phyloP scores from a whole-genome alignment of 2,888 invertebrate species.

The Podabrus alpinus region DNA sequence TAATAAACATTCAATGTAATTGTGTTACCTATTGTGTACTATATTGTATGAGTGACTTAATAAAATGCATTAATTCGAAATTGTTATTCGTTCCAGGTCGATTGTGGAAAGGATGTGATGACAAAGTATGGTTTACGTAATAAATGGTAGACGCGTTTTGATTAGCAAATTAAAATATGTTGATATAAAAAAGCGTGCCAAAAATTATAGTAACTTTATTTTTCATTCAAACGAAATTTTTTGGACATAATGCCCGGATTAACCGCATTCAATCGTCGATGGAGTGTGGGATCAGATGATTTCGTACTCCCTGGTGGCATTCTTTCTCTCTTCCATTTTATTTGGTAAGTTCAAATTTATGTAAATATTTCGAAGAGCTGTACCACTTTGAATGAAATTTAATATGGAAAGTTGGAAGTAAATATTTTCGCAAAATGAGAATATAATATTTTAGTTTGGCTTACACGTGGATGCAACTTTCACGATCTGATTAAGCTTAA shows the following conservation, averaged over 20 bases:
- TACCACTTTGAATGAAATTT: neutral
- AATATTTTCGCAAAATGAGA: neutral
- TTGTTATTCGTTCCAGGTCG: neutral
- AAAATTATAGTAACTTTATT: neutral
- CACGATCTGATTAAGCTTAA: neutral
- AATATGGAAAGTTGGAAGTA: neutral
- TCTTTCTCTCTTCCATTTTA: constrained; percentile 73
- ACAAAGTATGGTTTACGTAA: neutral
- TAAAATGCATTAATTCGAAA: neutral
- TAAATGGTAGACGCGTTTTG: neutral
- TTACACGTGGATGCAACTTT: neutral
- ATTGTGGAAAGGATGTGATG: neutral
- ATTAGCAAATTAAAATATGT: neutral
- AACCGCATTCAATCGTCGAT: constrained; percentile 80
- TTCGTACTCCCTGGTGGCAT: constrained; percentile 82
- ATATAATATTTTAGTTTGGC: neutral
- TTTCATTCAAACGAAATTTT: constrained; percentile 25
- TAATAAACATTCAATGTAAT: neutral
- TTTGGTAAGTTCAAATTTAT: constrained; percentile 67
- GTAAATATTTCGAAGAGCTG: neutral
- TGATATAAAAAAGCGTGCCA: neutral
- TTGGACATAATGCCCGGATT: constrained; percentile 74
- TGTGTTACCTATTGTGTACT: neutral
- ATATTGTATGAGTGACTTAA: neutral
- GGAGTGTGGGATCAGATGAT: constrained; percentile 89